Evolutionary conservation across 2,797 vertebrate genomes (phyloP).

Genomic region (Hypotaenidia okinawae): DNA sequence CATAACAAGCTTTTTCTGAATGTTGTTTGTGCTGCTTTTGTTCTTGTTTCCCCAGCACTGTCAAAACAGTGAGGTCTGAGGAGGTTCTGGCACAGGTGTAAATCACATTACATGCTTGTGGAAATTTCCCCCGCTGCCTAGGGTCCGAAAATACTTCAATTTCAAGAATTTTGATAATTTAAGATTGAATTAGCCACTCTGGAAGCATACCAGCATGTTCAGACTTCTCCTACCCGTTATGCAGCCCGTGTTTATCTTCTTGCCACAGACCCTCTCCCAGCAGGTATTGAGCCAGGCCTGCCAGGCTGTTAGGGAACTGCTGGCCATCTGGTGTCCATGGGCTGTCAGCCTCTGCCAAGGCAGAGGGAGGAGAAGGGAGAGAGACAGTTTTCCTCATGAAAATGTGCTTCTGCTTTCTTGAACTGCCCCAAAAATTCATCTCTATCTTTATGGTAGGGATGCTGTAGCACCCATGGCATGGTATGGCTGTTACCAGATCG

Average conservation of each 20-base stretch:
- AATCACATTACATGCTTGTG: not conserved
- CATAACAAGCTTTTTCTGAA: not conserved
- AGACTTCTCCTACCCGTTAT: not conserved
- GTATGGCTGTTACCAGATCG: not conserved
- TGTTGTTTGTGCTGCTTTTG: not conserved
- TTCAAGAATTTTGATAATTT: not conserved
- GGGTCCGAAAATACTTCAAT: not conserved
- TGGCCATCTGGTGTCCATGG: slow-evolving; percentile 39
- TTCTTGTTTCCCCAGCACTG: not conserved
- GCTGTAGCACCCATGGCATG: too few relatives aligned
- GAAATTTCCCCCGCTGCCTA: not conserved
- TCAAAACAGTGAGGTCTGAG: not conserved
- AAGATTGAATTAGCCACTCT: slow-evolving; percentile 1
- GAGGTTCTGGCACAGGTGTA: not conserved
- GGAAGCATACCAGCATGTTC: not conserved
- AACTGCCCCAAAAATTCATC: not conserved
- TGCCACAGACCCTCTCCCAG: not conserved
- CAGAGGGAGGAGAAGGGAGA: not conserved
- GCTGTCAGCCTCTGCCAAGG: not conserved
- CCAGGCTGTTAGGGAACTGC: not conserved
- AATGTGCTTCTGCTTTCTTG: not conserved
- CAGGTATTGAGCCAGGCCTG: not conserved
- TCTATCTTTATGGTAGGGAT: not conserved
- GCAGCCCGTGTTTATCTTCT: not conserved
- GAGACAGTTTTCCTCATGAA: not conserved